Evolutionary conservation across 2,888 invertebrate genomes (phyloP).

Genomic region (Invenusta paracnida): DNA sequence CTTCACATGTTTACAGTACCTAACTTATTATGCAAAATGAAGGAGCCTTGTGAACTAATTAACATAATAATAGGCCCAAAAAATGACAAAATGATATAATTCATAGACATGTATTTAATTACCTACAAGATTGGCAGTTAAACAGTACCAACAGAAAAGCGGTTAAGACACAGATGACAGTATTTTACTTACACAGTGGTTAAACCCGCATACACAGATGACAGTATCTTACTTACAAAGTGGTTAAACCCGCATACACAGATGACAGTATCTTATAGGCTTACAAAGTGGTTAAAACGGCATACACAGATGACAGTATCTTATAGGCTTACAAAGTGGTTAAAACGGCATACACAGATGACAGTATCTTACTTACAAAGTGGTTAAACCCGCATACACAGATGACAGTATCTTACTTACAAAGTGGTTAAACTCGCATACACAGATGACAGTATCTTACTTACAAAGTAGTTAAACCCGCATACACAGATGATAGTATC

Average conservation of each 20-base stretch:
- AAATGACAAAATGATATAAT: slow-evolving; percentile 13
- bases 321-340: background rate
- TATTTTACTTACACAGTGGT: no score
- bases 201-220: slow-evolving; percentile 6
- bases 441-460: background rate
- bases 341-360: slow-evolving; percentile 4
- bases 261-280: background rate
- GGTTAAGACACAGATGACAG: no score
- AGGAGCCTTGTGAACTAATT: slow-evolving; percentile 12
- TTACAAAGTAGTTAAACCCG: background rate
- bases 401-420: no score
- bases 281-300: background rate
- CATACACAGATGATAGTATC: background rate
- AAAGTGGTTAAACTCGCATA: no score
- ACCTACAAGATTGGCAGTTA: background rate
- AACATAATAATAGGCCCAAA: slow-evolving; percentile 25
- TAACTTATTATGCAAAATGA: slow-evolving; percentile 3
- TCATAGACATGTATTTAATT: slow-evolving; percentile 3
- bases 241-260: slow-evolving; percentile 14
- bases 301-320: background rate
- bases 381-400: no score
- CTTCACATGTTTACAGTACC: background rate
- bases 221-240: no score
- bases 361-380: background rate
- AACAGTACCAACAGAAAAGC: background rate